phyloP scores from a whole-genome alignment of 2,797 vertebrate species.

The Menidia menidia region DNA sequence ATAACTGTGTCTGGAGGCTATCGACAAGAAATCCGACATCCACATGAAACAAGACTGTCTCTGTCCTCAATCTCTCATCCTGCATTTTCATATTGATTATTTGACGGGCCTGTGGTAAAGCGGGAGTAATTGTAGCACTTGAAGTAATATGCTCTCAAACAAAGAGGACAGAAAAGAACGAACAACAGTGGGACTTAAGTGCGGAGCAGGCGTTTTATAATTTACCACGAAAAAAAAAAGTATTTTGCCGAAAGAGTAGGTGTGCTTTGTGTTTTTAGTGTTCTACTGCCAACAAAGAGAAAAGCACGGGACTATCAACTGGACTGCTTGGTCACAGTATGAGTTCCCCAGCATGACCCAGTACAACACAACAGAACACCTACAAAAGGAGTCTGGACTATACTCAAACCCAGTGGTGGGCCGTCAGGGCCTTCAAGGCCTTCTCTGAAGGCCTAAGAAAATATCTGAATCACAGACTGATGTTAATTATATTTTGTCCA shows the following conservation, averaged over 20 bases:
- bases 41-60: constrained; percentile 7
- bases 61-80: constrained; percentile 25
- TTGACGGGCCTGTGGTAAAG: constrained; percentile 37
- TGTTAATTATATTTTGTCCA: too few relatives aligned
- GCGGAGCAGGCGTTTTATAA: constrained; percentile 44
- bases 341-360: constrained; percentile 9
- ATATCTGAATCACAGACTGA: too few relatives aligned
- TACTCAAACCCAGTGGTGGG: too few relatives aligned
- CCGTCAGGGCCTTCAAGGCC: too few relatives aligned
- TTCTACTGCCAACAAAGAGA: constrained; percentile 23
- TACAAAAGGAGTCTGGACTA: constrained; percentile 7
- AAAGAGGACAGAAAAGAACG: neutral
- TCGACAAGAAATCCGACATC: constrained; percentile 9
- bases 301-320: constrained; percentile 30
- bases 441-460: too few relatives aligned
- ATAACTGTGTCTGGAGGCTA: constrained; percentile 42
- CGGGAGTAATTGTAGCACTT: constrained; percentile 55
- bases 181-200: constrained; percentile 19
- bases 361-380: constrained; percentile 7
- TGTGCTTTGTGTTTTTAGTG: constrained; percentile 37
- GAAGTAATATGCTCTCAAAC: constrained; percentile 48
- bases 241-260: constrained; percentile 36
- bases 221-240: constrained; percentile 37
- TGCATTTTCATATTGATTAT: constrained; percentile 47
- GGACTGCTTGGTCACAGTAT: constrained; percentile 23